Evolutionary conservation across 2,888 invertebrate species (phyloP).

Genomic region (Adelphocoris suturalis): DNA sequence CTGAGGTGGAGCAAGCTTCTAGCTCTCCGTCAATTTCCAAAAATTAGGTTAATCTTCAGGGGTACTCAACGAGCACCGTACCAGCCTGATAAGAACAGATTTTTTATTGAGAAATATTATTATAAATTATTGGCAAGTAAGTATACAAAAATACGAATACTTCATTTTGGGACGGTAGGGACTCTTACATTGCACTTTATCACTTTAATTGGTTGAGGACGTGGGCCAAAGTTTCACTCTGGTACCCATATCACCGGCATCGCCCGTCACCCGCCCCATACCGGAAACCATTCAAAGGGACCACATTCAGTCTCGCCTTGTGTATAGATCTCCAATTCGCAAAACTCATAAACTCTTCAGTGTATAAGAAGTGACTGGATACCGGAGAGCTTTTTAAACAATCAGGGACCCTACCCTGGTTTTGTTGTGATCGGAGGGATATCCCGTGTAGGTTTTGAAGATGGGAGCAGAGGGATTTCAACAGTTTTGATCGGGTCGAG

Average conservation of each 20-base stretch:
- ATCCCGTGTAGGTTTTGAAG: conserved; percentile 19
- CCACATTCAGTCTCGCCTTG: conserved; percentile 71
- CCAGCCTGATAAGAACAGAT: no score
- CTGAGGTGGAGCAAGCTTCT: no score
- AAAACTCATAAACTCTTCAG: neutral
- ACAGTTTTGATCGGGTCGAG: neutral
- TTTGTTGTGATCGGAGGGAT: conserved; percentile 54
- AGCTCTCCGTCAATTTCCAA: no score
- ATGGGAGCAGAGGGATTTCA: neutral
- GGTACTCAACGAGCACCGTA: no score
- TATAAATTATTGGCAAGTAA: no score
- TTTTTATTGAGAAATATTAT: no score
- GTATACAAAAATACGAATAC: no score
- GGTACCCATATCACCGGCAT: conserved; percentile 12
- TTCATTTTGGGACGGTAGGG: no score
- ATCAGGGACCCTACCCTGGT: conserved; percentile 72
- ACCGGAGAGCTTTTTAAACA: conserved; percentile 64
- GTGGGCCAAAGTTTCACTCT: conserved; percentile 45
- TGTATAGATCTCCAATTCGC: conserved; percentile 74
- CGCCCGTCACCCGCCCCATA: neutral
- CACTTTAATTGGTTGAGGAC: conserved; percentile 65
- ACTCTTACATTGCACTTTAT: no score
- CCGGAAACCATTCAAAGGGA: conserved; percentile 65
- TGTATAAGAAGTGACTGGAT: conserved; percentile 72
- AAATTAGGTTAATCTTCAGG: no score